These are phyloP conservation scores for Metopia argyrocephala DNA, from an alignment of 2,888 invertebrate species.

Conservation along the genomic window DNA sequence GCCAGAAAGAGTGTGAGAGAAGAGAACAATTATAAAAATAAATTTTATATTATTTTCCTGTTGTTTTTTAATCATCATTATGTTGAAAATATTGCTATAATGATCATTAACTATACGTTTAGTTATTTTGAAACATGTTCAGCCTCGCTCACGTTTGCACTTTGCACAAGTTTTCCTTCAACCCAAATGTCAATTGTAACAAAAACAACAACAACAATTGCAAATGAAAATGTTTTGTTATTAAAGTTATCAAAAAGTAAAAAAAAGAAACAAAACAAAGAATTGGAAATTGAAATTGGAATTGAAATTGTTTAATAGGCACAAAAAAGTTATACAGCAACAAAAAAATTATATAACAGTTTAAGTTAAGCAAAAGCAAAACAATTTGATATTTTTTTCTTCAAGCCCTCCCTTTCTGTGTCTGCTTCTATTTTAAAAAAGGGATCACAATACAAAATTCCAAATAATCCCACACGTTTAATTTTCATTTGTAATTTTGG, in stretches of 20 bases:
- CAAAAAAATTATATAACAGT: not conserved
- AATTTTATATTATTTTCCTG: too few relatives aligned
- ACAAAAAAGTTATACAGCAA: not conserved
- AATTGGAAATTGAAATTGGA: not conserved
- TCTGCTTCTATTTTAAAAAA: not conserved
- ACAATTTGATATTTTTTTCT: not conserved
- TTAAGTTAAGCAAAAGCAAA: not conserved
- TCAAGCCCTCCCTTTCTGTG: too few relatives aligned
- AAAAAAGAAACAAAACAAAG: too few relatives aligned
- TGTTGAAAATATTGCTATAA: too few relatives aligned
- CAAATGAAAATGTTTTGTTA: too few relatives aligned
- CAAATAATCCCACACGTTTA: not conserved
- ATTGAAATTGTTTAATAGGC: not conserved
- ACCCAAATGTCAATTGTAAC: not conserved
- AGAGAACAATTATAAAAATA: too few relatives aligned
- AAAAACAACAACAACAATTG: not conserved
- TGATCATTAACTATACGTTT: not conserved
- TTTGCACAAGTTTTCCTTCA: slow-evolving; percentile 22
- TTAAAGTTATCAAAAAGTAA: not conserved
- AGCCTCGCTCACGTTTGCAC: slow-evolving; percentile 53
- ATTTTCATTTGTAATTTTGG: not conserved
- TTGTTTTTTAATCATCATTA: too few relatives aligned
- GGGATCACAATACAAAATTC: not conserved
- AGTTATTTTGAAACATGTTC: slow-evolving; percentile 17
- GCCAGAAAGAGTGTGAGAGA: too few relatives aligned